phyloP scores from a whole-genome alignment of 2,888 invertebrate species.

The Ischnura elegans region DNA sequence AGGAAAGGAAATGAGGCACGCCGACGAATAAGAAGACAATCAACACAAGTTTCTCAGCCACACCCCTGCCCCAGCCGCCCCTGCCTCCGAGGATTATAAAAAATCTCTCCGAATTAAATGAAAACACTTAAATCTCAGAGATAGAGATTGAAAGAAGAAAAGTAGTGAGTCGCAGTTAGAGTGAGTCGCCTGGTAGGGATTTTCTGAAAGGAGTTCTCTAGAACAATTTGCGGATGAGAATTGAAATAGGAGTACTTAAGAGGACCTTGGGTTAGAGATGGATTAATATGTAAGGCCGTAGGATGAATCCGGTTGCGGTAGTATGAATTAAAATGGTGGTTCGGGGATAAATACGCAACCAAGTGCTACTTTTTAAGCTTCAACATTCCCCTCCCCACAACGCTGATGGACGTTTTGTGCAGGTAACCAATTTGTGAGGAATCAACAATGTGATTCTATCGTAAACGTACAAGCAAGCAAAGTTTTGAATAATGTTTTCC shows the following conservation, averaged over 20 bases:
- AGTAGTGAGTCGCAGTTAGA: neutral
- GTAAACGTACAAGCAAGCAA: too few species aligned
- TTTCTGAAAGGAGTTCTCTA: too few species aligned
- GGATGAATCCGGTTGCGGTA: neutral
- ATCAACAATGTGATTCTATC: too few species aligned
- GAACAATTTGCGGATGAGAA: too few species aligned
- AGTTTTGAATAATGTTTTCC: too few species aligned
- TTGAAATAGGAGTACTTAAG: neutral
- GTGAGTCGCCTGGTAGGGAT: neutral
- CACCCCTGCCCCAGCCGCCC: neutral
- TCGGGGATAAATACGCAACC: too few species aligned
- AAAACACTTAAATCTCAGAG: neutral
- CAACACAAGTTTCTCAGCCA: constrained; percentile 37
- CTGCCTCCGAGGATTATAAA: neutral
- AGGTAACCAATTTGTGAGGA: too few species aligned
- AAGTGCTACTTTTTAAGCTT: too few species aligned
- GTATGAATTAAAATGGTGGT: too few species aligned
- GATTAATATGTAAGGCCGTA: neutral
- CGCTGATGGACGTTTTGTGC: too few species aligned
- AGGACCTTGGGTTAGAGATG: neutral
- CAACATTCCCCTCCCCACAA: too few species aligned
- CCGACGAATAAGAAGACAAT: constrained; percentile 53
- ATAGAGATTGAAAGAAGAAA: neutral
- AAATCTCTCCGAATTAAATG: constrained; percentile 20
- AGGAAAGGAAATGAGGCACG: neutral